Conservation (phyloP, 1,140 invertebrate genomes). For the Brachionus rotundiformis region DNA sequence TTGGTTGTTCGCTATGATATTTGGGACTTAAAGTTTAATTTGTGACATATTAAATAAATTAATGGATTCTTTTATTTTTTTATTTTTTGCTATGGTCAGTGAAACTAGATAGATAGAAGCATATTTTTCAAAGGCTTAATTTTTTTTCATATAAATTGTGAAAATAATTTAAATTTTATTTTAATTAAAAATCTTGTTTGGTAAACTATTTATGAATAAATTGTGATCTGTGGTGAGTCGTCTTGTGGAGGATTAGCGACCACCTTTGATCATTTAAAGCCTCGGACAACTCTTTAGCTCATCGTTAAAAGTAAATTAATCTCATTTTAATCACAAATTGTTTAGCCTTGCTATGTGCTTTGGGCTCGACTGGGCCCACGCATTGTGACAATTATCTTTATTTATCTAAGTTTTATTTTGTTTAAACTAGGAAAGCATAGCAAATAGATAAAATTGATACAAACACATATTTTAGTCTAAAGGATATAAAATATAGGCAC, state of each 20-base stretch:
- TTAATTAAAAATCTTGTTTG: constrained; percentile 4
- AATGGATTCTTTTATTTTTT: no score
- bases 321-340: constrained; percentile 11
- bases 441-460: background rate
- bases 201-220: background rate
- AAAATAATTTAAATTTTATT: background rate
- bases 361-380: background rate
- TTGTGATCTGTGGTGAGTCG: background rate
- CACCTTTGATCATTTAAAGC: background rate
- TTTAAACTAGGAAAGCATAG: background rate
- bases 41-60: background rate
- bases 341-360: constrained; percentile 10
- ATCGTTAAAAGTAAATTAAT: constrained; percentile 15
- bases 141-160: no score
- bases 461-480: background rate
- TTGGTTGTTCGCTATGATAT: constrained; percentile 8
- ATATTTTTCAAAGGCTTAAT: no score
- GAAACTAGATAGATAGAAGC: no score
- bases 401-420: background rate
- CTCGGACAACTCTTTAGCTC: background rate
- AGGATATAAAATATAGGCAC: background rate
- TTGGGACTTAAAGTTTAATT: background rate
- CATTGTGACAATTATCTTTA: background rate
- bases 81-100: background rate
- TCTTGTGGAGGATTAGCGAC: background rate